Conservation (phyloP, 1,140 invertebrate genomes). For the Ruditapes philippinarum region DNA sequence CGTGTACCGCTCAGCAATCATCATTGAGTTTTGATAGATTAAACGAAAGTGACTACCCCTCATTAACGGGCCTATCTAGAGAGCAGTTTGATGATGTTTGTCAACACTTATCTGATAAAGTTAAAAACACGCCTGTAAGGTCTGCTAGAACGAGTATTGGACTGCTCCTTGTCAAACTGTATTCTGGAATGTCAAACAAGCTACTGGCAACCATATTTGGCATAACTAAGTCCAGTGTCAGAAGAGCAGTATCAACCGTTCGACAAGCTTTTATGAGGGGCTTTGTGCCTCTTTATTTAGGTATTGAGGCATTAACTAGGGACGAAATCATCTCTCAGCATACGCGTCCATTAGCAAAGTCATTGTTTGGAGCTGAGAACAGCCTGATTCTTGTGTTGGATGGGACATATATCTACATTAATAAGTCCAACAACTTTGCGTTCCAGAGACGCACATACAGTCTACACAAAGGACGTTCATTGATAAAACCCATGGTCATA, state of each 20-base stretch:
- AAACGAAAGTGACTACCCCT: background rate
- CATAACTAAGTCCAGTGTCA: conserved; percentile 6
- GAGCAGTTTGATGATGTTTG: conserved; percentile 2
- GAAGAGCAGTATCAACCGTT: background rate
- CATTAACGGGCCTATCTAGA: background rate
- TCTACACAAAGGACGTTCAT: conserved; percentile 23
- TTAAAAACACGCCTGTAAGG: background rate
- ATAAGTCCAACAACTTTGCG: conserved; percentile 21
- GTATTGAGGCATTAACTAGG: conserved; percentile 13
- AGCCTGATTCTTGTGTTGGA: background rate
- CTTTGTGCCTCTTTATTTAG: conserved; percentile 42
- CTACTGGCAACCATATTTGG: background rate
- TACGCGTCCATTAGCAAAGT: background rate
- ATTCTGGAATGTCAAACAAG: background rate
- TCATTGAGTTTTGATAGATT: background rate
- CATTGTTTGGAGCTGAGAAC: background rate
- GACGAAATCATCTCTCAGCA: background rate
- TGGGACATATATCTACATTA: conserved; percentile 44
- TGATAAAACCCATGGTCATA: conserved; percentile 33
- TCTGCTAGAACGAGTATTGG: background rate
- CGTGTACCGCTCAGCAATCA: no score
- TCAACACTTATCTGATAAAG: no score
- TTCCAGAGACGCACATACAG: conserved; percentile 41
- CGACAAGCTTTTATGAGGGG: background rate
- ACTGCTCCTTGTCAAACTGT: no score